phyloP scores from a whole-genome alignment of 2,888 invertebrate species.

The Megastigmus dorsalis region DNA sequence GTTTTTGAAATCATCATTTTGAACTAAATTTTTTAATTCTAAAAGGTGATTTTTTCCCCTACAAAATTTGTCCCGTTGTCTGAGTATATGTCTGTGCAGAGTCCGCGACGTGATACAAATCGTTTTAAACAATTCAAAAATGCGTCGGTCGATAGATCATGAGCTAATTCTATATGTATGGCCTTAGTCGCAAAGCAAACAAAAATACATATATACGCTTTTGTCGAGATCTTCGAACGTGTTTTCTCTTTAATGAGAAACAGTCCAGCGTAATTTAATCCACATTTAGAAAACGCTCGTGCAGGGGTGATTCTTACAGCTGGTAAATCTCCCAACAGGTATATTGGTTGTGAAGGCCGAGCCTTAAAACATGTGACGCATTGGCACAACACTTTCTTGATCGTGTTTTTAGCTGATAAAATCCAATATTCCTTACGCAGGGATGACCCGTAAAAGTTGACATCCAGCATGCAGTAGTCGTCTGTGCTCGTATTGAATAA shows the following conservation, averaged over 20 bases:
- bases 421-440: background rate
- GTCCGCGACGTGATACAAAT: conserved; percentile 38
- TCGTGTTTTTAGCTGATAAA: background rate
- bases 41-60: no score
- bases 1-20: no score
- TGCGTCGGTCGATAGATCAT: conserved; percentile 33
- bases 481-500: conserved; percentile 25
- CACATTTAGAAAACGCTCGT: conserved; percentile 32
- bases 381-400: background rate
- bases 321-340: conserved; percentile 42
- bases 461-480: conserved; percentile 2
- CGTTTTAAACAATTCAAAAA: conserved; percentile 49
- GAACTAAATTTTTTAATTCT: no score
- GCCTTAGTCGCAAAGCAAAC: conserved; percentile 44
- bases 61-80: conserved; percentile 37
- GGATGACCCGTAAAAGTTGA: background rate
- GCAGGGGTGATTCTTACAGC: conserved; percentile 30
- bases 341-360: background rate
- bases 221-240: conserved; percentile 14
- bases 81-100: conserved; percentile 25
- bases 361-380: conserved; percentile 1
- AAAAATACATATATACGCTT: conserved; percentile 45
- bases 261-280: conserved; percentile 50
- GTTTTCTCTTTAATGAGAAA: conserved; percentile 33
- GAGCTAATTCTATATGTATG: conserved; percentile 44